Conservation (phyloP, 2,888 invertebrate genomes). For the Leistus spinibarbis region DNA sequence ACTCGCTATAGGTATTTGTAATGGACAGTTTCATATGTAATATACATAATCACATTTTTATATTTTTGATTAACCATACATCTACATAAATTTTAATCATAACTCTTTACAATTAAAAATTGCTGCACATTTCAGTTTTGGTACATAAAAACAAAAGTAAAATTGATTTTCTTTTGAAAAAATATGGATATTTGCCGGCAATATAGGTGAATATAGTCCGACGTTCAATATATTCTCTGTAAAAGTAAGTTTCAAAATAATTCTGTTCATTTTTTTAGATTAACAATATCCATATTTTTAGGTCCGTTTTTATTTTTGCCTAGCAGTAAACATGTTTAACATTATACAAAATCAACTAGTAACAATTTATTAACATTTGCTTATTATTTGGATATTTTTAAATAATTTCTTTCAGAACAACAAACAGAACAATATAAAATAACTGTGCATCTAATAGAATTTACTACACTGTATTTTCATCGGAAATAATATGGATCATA, state of each 20-base stretch:
- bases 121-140: slow-evolving; percentile 23
- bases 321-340: slow-evolving; percentile 39
- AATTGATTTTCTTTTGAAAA: slow-evolving; percentile 31
- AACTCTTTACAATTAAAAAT: slow-evolving; percentile 40
- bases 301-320: slow-evolving; percentile 36
- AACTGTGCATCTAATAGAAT: slow-evolving; percentile 19
- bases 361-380: slow-evolving; percentile 36
- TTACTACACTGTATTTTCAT: not conserved
- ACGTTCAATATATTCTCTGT: slow-evolving; percentile 26
- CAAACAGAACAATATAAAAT: slow-evolving; percentile 20
- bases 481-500: not conserved
- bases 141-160: slow-evolving; percentile 16
- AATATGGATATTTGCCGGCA: slow-evolving; percentile 38
- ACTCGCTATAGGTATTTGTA: not conserved
- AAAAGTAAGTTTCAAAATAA: slow-evolving; percentile 31
- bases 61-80: slow-evolving; percentile 40
- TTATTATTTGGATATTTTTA: slow-evolving; percentile 33
- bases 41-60: slow-evolving; percentile 40
- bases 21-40: slow-evolving; percentile 24
- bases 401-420: slow-evolving; percentile 28
- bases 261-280: slow-evolving; percentile 12
- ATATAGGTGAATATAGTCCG: slow-evolving; percentile 27
- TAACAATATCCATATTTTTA: slow-evolving; percentile 40
- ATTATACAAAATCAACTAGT: slow-evolving; percentile 40
- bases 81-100: slow-evolving; percentile 39